Evolutionary conservation across 2,113 vertebrate species (phyloP).

Genomic region (Lanius collurio): DNA sequence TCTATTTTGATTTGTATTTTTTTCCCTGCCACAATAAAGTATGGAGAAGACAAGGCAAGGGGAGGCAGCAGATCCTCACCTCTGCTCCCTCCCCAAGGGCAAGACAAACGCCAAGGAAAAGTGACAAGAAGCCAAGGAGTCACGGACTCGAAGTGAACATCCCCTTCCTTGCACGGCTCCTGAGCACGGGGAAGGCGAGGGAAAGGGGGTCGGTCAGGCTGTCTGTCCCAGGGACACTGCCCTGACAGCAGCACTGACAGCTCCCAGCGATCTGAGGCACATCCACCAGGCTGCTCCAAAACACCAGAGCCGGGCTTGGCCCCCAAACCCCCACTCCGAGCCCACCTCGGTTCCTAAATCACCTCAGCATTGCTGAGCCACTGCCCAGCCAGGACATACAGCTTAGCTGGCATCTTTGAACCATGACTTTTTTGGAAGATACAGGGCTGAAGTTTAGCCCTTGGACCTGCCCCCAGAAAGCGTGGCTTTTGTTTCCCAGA

Average conservation of each 20-base stretch:
- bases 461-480: background rate
- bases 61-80: background rate
- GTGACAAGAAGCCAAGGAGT: background rate
- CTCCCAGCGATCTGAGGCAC: background rate
- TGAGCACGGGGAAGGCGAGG: background rate
- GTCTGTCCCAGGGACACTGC: background rate
- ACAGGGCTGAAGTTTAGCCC: background rate
- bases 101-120: background rate
- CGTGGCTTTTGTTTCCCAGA: background rate
- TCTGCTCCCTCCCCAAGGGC: background rate
- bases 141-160: background rate
- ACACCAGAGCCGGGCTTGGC: accelerated
- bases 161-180: background rate
- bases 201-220: background rate
- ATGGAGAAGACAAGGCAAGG: background rate
- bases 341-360: background rate
- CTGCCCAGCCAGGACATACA: background rate
- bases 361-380: background rate
- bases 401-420: background rate
- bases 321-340: background rate
- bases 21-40: background rate
- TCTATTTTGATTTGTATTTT: background rate
- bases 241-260: background rate
- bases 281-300: background rate
- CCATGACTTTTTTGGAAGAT: background rate